phyloP scores from a whole-genome alignment of 2,888 invertebrate species.

The Acronicta aceris region DNA sequence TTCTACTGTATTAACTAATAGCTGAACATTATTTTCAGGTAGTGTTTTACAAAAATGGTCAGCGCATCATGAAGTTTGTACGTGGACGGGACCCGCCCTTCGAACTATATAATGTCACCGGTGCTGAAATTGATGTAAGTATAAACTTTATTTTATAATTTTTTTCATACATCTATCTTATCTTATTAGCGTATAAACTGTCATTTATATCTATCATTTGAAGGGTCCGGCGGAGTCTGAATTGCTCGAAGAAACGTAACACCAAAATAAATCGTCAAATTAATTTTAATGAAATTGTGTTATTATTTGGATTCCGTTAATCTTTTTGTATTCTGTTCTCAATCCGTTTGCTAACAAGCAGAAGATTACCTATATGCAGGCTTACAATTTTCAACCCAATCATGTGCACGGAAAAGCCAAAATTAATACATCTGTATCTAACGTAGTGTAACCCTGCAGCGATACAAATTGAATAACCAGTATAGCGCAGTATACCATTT shows the following conservation, averaged over 20 bases:
- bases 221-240: no score
- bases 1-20: background rate
- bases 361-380: no score
- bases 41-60: constrained; percentile 86
- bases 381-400: no score
- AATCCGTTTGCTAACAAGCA: no score
- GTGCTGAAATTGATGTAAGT: constrained; percentile 86
- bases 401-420: background rate
- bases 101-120: constrained; percentile 90
- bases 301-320: no score
- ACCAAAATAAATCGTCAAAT: no score
- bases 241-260: no score
- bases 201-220: no score
- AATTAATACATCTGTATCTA: constrained; percentile 21
- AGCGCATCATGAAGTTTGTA: constrained; percentile 94
- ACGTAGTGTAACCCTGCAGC: constrained; percentile 6
- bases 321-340: no score
- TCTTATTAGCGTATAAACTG: no score
- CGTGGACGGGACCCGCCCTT: constrained; percentile 93
- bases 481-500: constrained; percentile 28
- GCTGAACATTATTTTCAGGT: constrained; percentile 66
- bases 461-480: constrained; percentile 40
- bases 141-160: background rate
- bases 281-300: no score
- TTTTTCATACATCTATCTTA: no score